phyloP scores from a whole-genome alignment of 2,113 vertebrate species.

The Sinocyclocheilus anshuiensis region DNA sequence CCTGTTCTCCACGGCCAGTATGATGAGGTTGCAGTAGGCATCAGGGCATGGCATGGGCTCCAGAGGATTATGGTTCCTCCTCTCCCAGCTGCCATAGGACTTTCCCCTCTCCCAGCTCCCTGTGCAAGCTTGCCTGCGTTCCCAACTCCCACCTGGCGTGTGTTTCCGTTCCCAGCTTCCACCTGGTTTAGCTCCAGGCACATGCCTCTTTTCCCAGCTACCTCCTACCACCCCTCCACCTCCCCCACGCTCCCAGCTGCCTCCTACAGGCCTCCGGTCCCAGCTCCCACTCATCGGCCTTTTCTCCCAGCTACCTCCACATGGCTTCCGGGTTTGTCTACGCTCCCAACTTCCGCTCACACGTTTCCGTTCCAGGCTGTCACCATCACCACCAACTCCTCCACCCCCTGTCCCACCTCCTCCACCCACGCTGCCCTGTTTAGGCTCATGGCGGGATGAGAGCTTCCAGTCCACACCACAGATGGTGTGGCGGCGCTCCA shows the following conservation, averaged over 20 bases:
- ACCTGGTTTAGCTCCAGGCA: conserved; percentile 64
- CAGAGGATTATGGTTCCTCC: conserved; percentile 87
- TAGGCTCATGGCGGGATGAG: conserved; percentile 76
- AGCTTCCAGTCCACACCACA: conserved; percentile 92
- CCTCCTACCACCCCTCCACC: conserved; percentile 67
- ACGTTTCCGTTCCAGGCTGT: conserved; percentile 69
- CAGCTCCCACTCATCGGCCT: conserved; percentile 81
- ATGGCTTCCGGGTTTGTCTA: conserved; percentile 61
- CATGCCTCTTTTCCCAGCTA: conserved; percentile 68
- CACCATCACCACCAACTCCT: conserved; percentile 56
- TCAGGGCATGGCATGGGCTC: conserved; percentile 85
- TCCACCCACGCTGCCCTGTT: conserved; percentile 68
- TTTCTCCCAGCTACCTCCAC: conserved; percentile 80
- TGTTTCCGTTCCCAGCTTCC: conserved; percentile 68
- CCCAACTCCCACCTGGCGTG: conserved; percentile 81
- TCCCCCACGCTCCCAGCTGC: conserved; percentile 83
- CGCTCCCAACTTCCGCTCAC: conserved; percentile 67
- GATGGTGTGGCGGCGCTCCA: conserved; percentile 92
- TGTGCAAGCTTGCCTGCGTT: conserved; percentile 76
- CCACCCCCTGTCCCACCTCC: conserved; percentile 60
- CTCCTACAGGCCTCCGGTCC: conserved; percentile 78
- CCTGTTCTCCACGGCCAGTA: conserved; percentile 89
- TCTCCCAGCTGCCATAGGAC: conserved; percentile 88
- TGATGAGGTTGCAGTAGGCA: conserved; percentile 93
- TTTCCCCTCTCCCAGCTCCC: conserved; percentile 87